These are phyloP conservation scores for Venustoraphidia nigricollis DNA, from an alignment of 2,888 invertebrate genomes.

Conservation along the genomic window DNA sequence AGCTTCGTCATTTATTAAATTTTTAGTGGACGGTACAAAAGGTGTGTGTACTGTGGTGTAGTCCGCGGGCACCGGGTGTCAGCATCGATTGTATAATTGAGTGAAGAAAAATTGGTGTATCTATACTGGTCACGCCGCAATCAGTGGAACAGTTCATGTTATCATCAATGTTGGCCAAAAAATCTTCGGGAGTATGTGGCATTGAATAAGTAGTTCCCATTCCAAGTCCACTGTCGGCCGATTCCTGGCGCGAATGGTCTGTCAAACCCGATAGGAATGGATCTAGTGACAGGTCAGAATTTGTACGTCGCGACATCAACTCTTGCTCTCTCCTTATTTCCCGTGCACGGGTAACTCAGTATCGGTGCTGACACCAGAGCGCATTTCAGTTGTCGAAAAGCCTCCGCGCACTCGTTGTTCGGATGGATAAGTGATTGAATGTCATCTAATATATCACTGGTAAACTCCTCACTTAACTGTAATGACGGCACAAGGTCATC, in stretches of 20 bases:
- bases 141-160: constrained; percentile 78
- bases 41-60: too few species aligned
- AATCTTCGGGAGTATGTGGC: constrained; percentile 87
- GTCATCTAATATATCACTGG: constrained; percentile 73
- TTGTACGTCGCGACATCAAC: constrained; percentile 50
- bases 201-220: constrained; percentile 79
- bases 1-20: too few species aligned
- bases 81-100: constrained; percentile 71
- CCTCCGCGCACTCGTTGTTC: too few species aligned
- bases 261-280: constrained; percentile 67
- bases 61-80: too few species aligned
- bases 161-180: constrained; percentile 79
- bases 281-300: constrained; percentile 52
- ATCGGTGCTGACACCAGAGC: too few species aligned
- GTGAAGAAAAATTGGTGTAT: constrained; percentile 50
- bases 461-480: constrained; percentile 74
- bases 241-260: constrained; percentile 88
- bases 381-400: too few species aligned
- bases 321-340: too few species aligned
- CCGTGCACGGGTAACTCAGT: too few species aligned
- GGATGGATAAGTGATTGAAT: constrained; percentile 83
- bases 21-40: too few species aligned
- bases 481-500: constrained; percentile 83
- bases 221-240: constrained; percentile 86
- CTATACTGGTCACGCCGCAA: constrained; percentile 46